phyloP scores from a whole-genome alignment of 1,140 invertebrate species.

The Hesperophylax magnus region DNA sequence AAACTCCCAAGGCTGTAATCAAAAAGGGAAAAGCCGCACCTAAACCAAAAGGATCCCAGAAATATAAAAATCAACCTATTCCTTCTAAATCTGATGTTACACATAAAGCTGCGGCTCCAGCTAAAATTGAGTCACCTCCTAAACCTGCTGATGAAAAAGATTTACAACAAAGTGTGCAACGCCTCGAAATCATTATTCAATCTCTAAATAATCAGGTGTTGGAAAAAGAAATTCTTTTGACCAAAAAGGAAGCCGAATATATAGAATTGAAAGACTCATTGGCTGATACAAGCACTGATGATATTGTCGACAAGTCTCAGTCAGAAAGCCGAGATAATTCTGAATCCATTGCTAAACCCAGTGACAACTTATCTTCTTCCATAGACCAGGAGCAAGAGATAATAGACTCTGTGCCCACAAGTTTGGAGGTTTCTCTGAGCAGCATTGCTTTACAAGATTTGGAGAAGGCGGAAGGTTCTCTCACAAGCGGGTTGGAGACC shows the following conservation, averaged over 20 bases:
- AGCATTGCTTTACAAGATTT: background rate
- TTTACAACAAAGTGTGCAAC: slow-evolving; percentile 50
- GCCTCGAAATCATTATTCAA: slow-evolving; percentile 64
- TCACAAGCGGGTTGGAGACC: background rate
- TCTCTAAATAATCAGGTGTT: slow-evolving; percentile 68
- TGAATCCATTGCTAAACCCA: background rate
- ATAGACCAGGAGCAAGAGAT: slow-evolving; percentile 4
- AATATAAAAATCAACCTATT: slow-evolving; percentile 31
- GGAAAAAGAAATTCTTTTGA: slow-evolving; percentile 66
- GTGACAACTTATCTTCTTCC: background rate
- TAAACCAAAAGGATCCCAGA: slow-evolving; percentile 42
- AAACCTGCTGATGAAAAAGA: slow-evolving; percentile 40
- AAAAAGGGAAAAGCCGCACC: slow-evolving; percentile 34
- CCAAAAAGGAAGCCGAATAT: slow-evolving; percentile 60
- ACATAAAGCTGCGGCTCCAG: too few relatives aligned
- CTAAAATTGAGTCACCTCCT: slow-evolving; percentile 22
- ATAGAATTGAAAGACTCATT: slow-evolving; percentile 50
- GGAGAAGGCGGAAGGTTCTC: background rate
- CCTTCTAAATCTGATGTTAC: background rate
- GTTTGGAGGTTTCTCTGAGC: slow-evolving; percentile 12
- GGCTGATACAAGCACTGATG: slow-evolving; percentile 21
- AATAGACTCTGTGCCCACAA: background rate
- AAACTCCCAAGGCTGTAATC: slow-evolving; percentile 16
- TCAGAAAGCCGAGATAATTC: background rate
- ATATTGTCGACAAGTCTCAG: background rate